Evolutionary conservation across 2,888 invertebrate genomes (phyloP).

Genomic region (Nebria salina): DNA sequence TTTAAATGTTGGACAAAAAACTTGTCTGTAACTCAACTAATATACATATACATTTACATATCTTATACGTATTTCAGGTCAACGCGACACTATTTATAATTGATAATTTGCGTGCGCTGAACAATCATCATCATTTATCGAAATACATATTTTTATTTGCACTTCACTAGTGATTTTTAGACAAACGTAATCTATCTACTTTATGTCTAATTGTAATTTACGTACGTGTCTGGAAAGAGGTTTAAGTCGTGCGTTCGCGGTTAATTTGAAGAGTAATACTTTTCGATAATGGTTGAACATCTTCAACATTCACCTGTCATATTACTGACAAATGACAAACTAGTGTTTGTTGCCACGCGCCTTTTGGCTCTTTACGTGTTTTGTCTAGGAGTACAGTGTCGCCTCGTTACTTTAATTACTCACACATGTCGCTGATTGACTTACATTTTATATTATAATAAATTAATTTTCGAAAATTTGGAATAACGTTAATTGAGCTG

Average conservation of each 20-base stretch:
- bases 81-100: constrained; percentile 22
- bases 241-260: background rate
- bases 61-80: constrained; percentile 40
- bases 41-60: constrained; percentile 38
- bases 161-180: background rate
- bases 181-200: background rate
- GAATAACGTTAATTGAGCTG: too few relatives aligned
- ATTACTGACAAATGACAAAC: constrained; percentile 52
- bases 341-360: constrained; percentile 51
- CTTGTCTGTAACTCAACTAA: constrained; percentile 35
- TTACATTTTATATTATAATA: too few relatives aligned
- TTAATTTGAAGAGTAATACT: constrained; percentile 21
- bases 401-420: background rate
- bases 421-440: background rate
- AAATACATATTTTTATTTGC: background rate
- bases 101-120: background rate
- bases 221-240: background rate
- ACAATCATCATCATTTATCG: background rate
- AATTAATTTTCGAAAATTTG: too few relatives aligned
- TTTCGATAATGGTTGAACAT: constrained; percentile 29
- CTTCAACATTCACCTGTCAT: constrained; percentile 35
- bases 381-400: constrained; percentile 17
- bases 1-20: constrained; percentile 35
- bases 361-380: constrained; percentile 34
- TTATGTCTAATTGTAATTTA: background rate